A percentile compares a stretch with the other conserved stretches of the same genome.
These are phyloP conservation scores for Argya squamiceps DNA, from an alignment of 2,797 vertebrate species.

Conservation along the genomic window DNA sequence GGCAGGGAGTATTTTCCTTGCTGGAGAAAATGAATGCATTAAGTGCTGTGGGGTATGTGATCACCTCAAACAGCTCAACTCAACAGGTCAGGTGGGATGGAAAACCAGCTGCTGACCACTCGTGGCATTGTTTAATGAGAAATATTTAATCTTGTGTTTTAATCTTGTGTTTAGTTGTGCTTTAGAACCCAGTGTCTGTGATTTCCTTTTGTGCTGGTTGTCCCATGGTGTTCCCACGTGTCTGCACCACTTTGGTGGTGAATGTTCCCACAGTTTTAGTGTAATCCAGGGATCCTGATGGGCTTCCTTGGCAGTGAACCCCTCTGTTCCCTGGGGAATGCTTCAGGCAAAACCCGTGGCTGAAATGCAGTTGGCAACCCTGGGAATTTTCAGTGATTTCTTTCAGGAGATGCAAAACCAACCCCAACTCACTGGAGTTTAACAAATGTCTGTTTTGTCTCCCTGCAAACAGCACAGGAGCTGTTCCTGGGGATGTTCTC, in stretches of 20 bases:
- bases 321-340: rapidly evolving
- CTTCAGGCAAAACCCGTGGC: rapidly evolving
- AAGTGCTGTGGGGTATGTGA: neutral
- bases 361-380: neutral
- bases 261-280: neutral
- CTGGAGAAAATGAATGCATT: rapidly evolving
- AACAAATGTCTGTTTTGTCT: neutral
- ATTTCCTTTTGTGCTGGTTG: neutral
- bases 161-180: too few relatives aligned
- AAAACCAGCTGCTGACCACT: neutral
- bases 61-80: neutral
- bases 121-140: neutral
- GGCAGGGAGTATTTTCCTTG: neutral
- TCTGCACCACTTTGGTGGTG: rapidly evolving
- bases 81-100: neutral
- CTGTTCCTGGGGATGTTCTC: neutral
- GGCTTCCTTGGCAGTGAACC: neutral
- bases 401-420: neutral
- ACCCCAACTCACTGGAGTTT: neutral
- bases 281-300: neutral
- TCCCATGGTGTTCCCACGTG: rapidly evolving
- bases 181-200: neutral
- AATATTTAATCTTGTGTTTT: neutral
- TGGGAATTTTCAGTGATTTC: neutral
- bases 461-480: neutral